Base-by-base conservation (phyloP, 2,113 vertebrate genomes). In the Rhinoptilus africanus region DNA sequence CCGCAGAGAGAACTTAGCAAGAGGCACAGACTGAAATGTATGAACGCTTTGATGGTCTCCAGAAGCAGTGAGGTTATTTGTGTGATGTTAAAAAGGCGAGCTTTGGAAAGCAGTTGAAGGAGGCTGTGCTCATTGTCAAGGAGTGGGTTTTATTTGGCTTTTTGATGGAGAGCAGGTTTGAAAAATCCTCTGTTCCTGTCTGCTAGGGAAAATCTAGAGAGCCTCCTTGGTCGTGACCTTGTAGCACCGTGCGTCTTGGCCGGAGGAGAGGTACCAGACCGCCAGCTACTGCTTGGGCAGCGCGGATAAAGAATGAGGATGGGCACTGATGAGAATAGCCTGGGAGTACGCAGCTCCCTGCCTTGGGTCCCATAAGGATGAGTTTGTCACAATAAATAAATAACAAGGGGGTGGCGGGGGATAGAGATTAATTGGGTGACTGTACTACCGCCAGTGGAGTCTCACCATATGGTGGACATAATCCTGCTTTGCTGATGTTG, bases 301-400 rank as follows among this genome's bases (percentile, higher is more conserved):
- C 2, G 0, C 1, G 6, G 88, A 78, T 96, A 89, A 96, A 93
- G 88, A 47, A 95, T 95, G 96, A 87, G 91, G 57, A 72, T 64
- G 69, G 89, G 77, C 91, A 82, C 50, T 13, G 92, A 24, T 0
- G 1, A 51, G 92, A 91, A 73, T 81, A 93, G 81, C 77, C 96
- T 74, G 89, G 87, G 91, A 97, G 79, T 50, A 88, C 0, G 1
- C 72, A 63, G 63, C 83, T 92, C 92, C 80, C 62, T 3, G 73
- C 92, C 89, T 26, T 12, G 54, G 66, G 77, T 97, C 97, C 84
- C 96, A 79, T 22, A 88, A 95, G 91, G 97, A 95, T 82, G 89
- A 41, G 86, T 96, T 95, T 97, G 94, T 96, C 96, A 97, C 94
- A 96, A 96, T 95, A 96, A 97, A 96, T 97, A 93, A 95, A 95